Evolutionary conservation across 2,888 invertebrate genomes (phyloP).

Genomic region (Oscheius sp.): DNA sequence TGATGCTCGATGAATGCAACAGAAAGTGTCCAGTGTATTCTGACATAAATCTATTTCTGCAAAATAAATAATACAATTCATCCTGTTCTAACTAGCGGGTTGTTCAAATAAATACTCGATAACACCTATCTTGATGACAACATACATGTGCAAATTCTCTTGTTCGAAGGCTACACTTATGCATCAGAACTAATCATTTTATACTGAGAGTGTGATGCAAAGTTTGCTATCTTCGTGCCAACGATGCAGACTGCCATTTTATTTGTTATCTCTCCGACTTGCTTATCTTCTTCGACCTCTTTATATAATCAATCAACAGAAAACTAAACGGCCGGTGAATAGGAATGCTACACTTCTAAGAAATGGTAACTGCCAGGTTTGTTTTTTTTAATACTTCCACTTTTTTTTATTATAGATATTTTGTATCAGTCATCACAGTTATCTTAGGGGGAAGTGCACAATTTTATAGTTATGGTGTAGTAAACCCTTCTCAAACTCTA

Average conservation of each 20-base stretch:
- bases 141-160: too few species aligned
- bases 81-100: too few species aligned
- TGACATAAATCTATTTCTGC: background rate
- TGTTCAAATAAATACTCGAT: too few species aligned
- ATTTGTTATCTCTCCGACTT: background rate
- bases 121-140: too few species aligned
- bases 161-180: too few species aligned
- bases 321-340: background rate
- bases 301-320: background rate
- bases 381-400: background rate
- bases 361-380: slow-evolving; percentile 21
- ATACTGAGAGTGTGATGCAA: too few species aligned
- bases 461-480: slow-evolving; percentile 67
- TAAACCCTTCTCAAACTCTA: slow-evolving; percentile 65
- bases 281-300: slow-evolving; percentile 18
- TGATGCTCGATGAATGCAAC: slow-evolving; percentile 61
- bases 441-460: slow-evolving; percentile 69
- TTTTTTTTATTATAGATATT: slow-evolving; percentile 45
- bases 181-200: too few species aligned
- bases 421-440: slow-evolving; percentile 59
- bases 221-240: too few species aligned
- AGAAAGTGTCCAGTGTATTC: background rate
- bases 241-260: background rate
- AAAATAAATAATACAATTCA: slow-evolving; percentile 3
- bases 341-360: too few species aligned